Conservation (phyloP, 92 coral and sea anemone species). For the Bergia sp. region DNA sequence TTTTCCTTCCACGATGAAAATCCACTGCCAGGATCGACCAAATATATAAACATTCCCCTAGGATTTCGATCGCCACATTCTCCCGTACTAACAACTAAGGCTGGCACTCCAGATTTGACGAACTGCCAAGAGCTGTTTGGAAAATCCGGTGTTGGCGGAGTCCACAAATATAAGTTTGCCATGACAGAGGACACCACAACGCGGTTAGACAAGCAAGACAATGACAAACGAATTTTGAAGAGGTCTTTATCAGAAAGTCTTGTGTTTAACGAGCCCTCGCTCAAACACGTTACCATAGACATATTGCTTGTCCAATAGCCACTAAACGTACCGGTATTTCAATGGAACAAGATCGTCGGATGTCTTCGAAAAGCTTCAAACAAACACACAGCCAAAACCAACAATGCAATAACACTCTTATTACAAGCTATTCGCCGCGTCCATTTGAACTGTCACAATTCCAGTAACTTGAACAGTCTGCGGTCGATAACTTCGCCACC, state of each 20-base stretch:
- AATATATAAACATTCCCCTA: conserved; percentile 77
- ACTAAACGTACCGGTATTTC: conserved; percentile 19
- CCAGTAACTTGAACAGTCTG: neutral
- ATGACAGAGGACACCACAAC: conserved; percentile 90
- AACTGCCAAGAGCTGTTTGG: conserved; percentile 85
- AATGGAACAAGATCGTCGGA: conserved; percentile 12
- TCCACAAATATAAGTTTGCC: conserved; percentile 87
- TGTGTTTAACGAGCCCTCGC: conserved; percentile 74
- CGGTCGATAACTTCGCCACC: neutral
- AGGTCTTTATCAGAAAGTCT: conserved; percentile 85
- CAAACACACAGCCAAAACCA: conserved; percentile 25
- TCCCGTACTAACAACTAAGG: conserved; percentile 84
- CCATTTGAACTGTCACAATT: conserved; percentile 39
- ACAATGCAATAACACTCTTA: conserved; percentile 38
- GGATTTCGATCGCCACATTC: conserved; percentile 94
- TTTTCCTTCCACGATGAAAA: conserved; percentile 93
- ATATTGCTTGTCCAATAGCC: conserved; percentile 50
- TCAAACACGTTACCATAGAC: conserved; percentile 77
- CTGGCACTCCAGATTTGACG: conserved; percentile 90
- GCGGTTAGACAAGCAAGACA: conserved; percentile 95
- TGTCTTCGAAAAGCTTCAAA: conserved; percentile 9
- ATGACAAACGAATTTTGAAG: conserved; percentile 89
- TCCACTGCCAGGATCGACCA: conserved; percentile 93
- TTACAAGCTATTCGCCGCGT: conserved; percentile 31
- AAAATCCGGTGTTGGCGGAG: conserved; percentile 69